Percentiles rank a stretch among this genome's conserved stretches.
Conservation (phyloP, 2,113 vertebrate genomes). For the Phalacrocorax pelagicus region DNA sequence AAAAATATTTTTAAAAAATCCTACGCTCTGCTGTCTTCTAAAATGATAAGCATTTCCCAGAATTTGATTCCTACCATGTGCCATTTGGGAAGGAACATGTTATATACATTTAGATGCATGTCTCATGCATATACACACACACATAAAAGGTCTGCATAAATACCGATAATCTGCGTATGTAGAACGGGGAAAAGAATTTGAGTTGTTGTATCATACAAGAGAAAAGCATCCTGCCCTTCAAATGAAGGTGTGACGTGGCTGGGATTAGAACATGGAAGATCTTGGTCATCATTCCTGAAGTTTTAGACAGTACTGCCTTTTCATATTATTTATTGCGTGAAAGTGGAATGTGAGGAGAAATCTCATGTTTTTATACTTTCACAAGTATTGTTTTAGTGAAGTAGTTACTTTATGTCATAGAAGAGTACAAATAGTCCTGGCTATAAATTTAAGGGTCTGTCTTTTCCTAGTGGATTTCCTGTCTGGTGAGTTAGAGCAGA, state of each 20-base stretch:
- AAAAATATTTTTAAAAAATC: background rate
- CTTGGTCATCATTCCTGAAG: background rate
- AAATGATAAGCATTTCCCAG: background rate
- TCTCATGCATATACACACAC: background rate
- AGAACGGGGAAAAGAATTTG: background rate
- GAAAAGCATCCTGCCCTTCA: background rate
- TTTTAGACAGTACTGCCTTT: background rate
- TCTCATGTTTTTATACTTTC: background rate
- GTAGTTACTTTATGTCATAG: background rate
- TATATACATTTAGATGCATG: background rate
- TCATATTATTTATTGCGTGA: background rate
- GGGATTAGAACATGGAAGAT: background rate
- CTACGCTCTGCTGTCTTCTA: background rate
- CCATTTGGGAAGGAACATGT: fast-evolving
- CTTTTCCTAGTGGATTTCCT: background rate
- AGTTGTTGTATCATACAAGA: background rate
- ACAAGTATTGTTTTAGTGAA: background rate
- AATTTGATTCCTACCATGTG: background rate
- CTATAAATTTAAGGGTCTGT: background rate
- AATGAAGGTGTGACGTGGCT: background rate
- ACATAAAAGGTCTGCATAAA: background rate
- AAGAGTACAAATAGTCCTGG: background rate
- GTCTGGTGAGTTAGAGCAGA: background rate
- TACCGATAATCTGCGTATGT: background rate
- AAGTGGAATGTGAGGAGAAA: background rate